Base-by-base conservation (phyloP, 2,888 invertebrate species). In the Andrena haemorrhoa region DNA sequence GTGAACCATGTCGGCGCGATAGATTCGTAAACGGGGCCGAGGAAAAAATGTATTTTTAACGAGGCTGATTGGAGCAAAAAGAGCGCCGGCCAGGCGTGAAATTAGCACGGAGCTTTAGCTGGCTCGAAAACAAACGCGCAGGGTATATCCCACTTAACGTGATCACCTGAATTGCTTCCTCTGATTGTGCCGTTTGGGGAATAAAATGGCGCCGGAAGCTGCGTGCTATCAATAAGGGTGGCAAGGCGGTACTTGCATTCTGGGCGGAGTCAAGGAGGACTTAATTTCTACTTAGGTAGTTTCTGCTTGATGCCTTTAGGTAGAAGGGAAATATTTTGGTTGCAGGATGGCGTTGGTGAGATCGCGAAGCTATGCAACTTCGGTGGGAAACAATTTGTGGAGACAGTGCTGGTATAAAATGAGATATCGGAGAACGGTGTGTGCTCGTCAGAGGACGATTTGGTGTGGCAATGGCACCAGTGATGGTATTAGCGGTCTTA, bases 11-110 rank as follows among this genome's bases (percentile, higher is more conserved):
- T 33, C 65, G 79, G 61, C 63, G 74, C 75, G 82, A 61, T 35
- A 71, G 60, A 79, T 79, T 76, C 58, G 75, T 65, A 69, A 84
- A 84, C 82, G 82, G 75, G 82, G 82, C 49, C 82, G 64, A 29
- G 53, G 10, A 29, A 20, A 49, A 75, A 68, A 82, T 60, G 63
- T 78, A 83, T 75, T 82, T 82, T 82, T 82, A 78, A 82, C 82
- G 78, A 82, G 51, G 71, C 49, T 60, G 82, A 78, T 74, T 63
- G 83, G n/a, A n/a, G 53, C 41, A 75, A 78, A 70, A 70, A 72
- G 61, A 51, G 64, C 16, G 56, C 75, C 47, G 16, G 41, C 35
- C 35, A 60, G 65, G 23, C 51, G n/a, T 26, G 51, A 65, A 73
- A 64, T 26, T 68, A 70, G 69, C 73, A 20, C 49, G 56, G 12